Evolutionary conservation across 2,797 vertebrate species (phyloP).

Genomic region (Notolabrus celidotus): DNA sequence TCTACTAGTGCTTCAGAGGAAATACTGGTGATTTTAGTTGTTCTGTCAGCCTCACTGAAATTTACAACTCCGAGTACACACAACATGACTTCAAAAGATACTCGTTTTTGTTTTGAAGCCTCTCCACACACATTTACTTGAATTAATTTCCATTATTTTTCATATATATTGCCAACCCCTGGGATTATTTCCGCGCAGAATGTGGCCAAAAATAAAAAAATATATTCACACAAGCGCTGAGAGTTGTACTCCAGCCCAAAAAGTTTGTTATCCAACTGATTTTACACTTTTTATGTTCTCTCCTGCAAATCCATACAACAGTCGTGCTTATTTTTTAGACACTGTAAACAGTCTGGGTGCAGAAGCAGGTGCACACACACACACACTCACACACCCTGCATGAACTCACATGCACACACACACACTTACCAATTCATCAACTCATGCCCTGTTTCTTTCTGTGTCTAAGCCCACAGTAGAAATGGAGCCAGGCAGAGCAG

Average conservation of each 20-base stretch:
- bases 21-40: slow-evolving; percentile 28
- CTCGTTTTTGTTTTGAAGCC: slow-evolving; percentile 19
- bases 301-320: slow-evolving; percentile 39
- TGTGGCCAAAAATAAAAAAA: neutral
- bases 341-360: slow-evolving; percentile 34
- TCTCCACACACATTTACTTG: slow-evolving; percentile 12
- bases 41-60: slow-evolving; percentile 22
- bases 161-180: slow-evolving; percentile 13
- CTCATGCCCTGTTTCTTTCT: slow-evolving; percentile 66
- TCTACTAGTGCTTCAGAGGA: slow-evolving; percentile 20
- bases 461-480: slow-evolving; percentile 66
- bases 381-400: slow-evolving; percentile 27
- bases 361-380: slow-evolving; percentile 30
- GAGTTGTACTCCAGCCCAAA: slow-evolving; percentile 6
- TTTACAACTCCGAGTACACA: slow-evolving; percentile 11
- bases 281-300: slow-evolving; percentile 32
- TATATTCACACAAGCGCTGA: neutral
- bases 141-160: slow-evolving; percentile 31
- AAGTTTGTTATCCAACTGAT: slow-evolving; percentile 12
- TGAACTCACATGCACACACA: slow-evolving; percentile 41
- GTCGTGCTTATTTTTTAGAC: slow-evolving; percentile 27
- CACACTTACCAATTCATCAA: slow-evolving; percentile 77
- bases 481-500: slow-evolving; percentile 66
- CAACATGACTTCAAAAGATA: slow-evolving; percentile 17
- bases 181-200: slow-evolving; percentile 9